Evolutionary conservation across 2,888 invertebrate genomes (phyloP).

Genomic region (Amaurobius ferox): DNA sequence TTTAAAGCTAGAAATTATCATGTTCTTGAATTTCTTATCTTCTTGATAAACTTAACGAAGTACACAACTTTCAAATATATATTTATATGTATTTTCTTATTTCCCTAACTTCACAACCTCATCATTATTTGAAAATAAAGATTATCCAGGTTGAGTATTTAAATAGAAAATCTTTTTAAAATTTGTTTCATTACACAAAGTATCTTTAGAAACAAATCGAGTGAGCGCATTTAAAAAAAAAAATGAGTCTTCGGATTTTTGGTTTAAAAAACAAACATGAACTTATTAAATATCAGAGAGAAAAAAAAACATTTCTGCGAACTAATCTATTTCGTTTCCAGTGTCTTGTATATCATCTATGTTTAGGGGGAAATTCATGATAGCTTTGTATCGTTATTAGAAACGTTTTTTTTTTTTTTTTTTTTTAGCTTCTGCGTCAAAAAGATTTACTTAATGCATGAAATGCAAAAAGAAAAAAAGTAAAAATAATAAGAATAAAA

Average conservation of each 20-base stretch:
- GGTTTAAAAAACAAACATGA: slow-evolving; percentile 41
- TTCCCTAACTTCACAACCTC: neutral
- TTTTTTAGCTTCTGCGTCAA: slow-evolving; percentile 43
- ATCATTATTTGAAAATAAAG: slow-evolving; percentile 47
- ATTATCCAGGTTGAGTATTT: slow-evolving; percentile 11
- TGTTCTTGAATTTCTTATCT: neutral
- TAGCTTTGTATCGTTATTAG: slow-evolving; percentile 49
- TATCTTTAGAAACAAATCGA: slow-evolving; percentile 14
- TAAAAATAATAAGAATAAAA: slow-evolving; percentile 38
- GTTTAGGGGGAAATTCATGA: slow-evolving; percentile 49
- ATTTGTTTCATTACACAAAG: slow-evolving; percentile 39
- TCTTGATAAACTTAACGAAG: slow-evolving; percentile 10
- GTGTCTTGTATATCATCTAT: slow-evolving; percentile 41
- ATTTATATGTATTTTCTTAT: no score
- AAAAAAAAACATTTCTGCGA: slow-evolving; percentile 30
- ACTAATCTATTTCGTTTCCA: slow-evolving; percentile 50
- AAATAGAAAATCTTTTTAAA: slow-evolving; percentile 34
- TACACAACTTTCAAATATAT: neutral
- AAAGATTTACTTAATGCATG: slow-evolving; percentile 60
- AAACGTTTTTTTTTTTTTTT: slow-evolving; percentile 13
- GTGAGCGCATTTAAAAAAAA: neutral
- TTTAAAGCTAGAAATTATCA: slow-evolving; percentile 28
- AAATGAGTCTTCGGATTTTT: neutral
- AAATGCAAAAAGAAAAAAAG: slow-evolving; percentile 25
- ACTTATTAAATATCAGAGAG: slow-evolving; percentile 34